phyloP scores from a whole-genome alignment of 2,797 vertebrate species.

The Sphaeramia orbicularis region DNA sequence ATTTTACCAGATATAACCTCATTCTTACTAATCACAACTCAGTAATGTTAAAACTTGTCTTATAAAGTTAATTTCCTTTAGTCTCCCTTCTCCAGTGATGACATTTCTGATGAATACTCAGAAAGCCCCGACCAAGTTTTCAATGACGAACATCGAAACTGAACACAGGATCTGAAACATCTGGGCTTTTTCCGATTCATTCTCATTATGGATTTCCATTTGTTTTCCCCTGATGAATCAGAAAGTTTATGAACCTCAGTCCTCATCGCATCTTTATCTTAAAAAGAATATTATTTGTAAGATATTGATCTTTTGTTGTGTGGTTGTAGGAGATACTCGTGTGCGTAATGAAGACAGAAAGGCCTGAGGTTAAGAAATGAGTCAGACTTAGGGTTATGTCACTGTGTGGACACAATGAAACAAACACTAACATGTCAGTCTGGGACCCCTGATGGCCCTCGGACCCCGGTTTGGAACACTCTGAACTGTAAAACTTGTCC shows the following conservation, averaged over 20 bases:
- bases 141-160: constrained; percentile 15
- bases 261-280: not conserved
- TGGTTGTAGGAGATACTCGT: too few relatives aligned
- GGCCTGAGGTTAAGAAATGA: constrained; percentile 1
- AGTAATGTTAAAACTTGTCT: not conserved
- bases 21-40: not conserved
- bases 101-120: not conserved
- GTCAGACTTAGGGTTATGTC: constrained; percentile 2
- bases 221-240: not conserved
- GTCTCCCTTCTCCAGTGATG: not conserved
- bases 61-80: not conserved
- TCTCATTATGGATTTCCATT: not conserved
- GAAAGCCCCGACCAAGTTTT: constrained; percentile 4
- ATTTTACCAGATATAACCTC: not conserved
- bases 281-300: too few relatives aligned
- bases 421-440: not conserved
- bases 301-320: too few relatives aligned
- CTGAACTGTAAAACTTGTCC: not conserved
- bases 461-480: not conserved
- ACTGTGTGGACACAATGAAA: constrained; percentile 1
- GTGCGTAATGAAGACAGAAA: not conserved
- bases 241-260: not conserved
- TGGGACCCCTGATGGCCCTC: not conserved
- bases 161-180: constrained; percentile 41
- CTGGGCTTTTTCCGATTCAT: constrained; percentile 23